Percentiles rank a stretch among this genome's conserved stretches.
These are phyloP conservation scores for Cotesia chilonis DNA, from an alignment of 1,140 invertebrate species.

Conservation along the genomic window DNA sequence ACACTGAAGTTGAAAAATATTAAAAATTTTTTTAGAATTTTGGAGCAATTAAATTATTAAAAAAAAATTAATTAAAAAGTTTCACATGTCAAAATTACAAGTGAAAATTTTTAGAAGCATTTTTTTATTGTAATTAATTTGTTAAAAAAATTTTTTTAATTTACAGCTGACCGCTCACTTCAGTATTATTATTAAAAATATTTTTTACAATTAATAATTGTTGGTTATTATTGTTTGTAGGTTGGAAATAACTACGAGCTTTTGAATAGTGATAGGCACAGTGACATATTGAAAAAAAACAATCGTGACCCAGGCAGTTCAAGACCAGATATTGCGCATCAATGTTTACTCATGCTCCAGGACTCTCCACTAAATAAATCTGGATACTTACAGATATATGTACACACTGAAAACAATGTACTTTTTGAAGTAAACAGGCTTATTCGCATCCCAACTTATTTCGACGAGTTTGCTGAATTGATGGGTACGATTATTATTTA, in stretches of 20 bases:
- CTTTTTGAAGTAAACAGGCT: constrained; percentile 98
- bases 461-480: constrained; percentile 96
- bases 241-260: constrained; percentile 88
- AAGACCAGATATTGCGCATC: constrained; percentile 94
- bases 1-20: no score
- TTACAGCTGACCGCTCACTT: no score
- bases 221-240: constrained; percentile 65
- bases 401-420: constrained; percentile 96
- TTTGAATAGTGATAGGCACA: constrained; percentile 94
- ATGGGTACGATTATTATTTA: constrained; percentile 77
- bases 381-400: constrained; percentile 89
- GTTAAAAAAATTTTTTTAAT: no score
- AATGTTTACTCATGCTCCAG: constrained; percentile 94
- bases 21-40: no score
- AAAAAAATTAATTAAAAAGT: no score
- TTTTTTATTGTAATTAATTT: no score
- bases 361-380: constrained; percentile 95
- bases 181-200: not conserved
- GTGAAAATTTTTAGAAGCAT: no score
- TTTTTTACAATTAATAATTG: constrained; percentile 19
- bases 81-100: no score
- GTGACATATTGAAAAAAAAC: constrained; percentile 82
- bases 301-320: constrained; percentile 84
- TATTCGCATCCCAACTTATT: constrained; percentile 97
- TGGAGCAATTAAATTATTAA: no score